Base-by-base conservation (phyloP, 1,140 invertebrate genomes). In the Drosophila nannoptera region DNA sequence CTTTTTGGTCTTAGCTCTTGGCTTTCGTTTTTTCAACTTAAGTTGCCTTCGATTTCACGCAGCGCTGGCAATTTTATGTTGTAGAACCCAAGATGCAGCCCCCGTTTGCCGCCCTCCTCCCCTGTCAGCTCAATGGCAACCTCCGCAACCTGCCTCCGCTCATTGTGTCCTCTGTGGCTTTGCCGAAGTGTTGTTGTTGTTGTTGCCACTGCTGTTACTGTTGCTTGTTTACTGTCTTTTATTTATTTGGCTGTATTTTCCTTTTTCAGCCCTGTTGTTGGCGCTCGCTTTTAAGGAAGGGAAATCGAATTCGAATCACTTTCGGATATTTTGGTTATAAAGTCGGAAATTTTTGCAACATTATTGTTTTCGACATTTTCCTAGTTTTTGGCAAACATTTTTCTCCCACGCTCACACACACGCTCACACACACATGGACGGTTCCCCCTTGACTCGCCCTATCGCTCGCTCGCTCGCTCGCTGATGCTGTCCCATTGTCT, bases 271-370 rank as follows among this genome's bases (percentile, higher is more conserved):
- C 22, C 22, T 22, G 22, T 60, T 64, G 53, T 43, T 42, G 50
- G 7, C 16, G 54, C 8, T 35, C 36, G 45, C 46, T n/a, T 43
- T 32, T 35, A 60, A 55, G 42, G 52, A 82, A 77, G 67, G 87
- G 77, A 87, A 88, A 88, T 88, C 87, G 87, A 87, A 78, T 83
- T 80, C 71, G 80, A 87, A 88, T 88, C 87, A 88, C 87, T 88
- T 88, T 87, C 87, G 87, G 87, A 88, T 88, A 87, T 87, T 86
- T 88, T 75, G 86, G 86, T 87, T 75, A 86, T 81, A 84, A 88
- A 87, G 75, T 78, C 83, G 80, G 81, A 88, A 77, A 86, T 88
- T 83, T 83, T 88, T 87, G 78, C 78, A 74, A 86, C 86, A 78
- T 86, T 87, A 81, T 87, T 87, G 82, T 87, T 87, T 87, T 81